Percentiles rank a stretch among this genome's conserved stretches.
These are phyloP conservation scores for Cantharis rustica DNA, from an alignment of 2,888 invertebrate species.

Conservation along the genomic window DNA sequence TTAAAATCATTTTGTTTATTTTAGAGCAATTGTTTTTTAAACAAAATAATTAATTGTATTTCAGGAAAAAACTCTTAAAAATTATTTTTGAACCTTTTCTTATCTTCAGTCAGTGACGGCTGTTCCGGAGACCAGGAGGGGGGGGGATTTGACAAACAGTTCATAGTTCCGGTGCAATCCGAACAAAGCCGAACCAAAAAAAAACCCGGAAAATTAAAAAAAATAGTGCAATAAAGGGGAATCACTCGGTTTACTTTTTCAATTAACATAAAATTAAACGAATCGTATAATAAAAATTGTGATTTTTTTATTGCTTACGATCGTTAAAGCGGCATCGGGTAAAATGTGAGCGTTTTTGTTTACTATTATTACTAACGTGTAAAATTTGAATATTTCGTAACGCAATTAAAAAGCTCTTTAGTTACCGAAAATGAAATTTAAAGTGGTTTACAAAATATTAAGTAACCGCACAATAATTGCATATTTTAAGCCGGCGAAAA, in stretches of 20 bases:
- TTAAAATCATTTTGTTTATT: no score
- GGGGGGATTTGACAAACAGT: no score
- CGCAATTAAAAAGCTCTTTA: background rate
- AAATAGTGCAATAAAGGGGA: background rate
- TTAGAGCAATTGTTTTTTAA: background rate
- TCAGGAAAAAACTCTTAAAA: no score
- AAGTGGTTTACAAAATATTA: background rate
- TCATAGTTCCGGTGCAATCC: no score
- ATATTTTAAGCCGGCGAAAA: background rate
- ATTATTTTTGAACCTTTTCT: no score
- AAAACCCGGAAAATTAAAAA: no score
- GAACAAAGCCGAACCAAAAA: no score
- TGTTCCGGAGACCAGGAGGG: no score
- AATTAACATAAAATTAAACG: background rate
- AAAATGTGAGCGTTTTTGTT: background rate
- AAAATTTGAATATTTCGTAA: background rate
- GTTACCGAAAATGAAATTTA: background rate
- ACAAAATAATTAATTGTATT: no score
- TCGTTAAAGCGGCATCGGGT: background rate
- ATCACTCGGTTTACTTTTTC: background rate
- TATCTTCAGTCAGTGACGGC: no score
- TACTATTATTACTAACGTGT: background rate
- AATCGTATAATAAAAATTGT: background rate
- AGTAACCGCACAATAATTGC: background rate
- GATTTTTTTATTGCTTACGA: background rate